A percentile compares a stretch with the other conserved stretches of the same genome.
Evolutionary conservation across 2,113 vertebrate species (phyloP).

Genomic region (Rhodinocichla rosea): DNA sequence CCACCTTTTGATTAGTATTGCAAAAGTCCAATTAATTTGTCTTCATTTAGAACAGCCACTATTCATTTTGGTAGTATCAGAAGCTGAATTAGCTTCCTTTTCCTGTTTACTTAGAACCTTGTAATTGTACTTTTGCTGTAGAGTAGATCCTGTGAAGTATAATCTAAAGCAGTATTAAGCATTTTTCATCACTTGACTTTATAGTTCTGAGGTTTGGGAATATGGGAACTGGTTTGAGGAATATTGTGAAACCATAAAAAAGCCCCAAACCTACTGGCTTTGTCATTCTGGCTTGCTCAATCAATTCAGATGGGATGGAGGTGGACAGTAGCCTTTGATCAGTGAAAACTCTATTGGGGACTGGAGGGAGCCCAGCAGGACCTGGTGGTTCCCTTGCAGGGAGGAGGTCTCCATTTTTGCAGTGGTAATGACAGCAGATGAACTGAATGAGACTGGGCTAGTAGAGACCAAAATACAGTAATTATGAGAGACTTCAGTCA

Average conservation of each 20-base stretch:
- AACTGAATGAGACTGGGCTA: not conserved
- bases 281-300: not conserved
- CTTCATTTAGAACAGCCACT: not conserved
- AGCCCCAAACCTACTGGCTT: not conserved
- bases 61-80: not conserved
- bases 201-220: not conserved
- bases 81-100: not conserved
- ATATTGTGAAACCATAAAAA: not conserved
- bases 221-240: not conserved
- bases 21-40: not conserved
- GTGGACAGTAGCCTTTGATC: not conserved
- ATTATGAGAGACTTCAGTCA: not conserved
- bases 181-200: not conserved
- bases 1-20: not conserved
- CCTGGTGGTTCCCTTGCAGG: not conserved
- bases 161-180: not conserved
- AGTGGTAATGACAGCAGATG: not conserved
- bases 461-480: not conserved
- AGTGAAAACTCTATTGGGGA: not conserved
- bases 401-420: not conserved
- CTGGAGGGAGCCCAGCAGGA: not conserved
- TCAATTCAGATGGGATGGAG: not conserved
- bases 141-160: not conserved
- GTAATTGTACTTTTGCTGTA: not conserved
- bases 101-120: not conserved